Evolutionary conservation across 2,113 vertebrate species (phyloP), one percentile per base, ranked within the genome.

Genomic region (Ophiodon elongatus): DNA sequence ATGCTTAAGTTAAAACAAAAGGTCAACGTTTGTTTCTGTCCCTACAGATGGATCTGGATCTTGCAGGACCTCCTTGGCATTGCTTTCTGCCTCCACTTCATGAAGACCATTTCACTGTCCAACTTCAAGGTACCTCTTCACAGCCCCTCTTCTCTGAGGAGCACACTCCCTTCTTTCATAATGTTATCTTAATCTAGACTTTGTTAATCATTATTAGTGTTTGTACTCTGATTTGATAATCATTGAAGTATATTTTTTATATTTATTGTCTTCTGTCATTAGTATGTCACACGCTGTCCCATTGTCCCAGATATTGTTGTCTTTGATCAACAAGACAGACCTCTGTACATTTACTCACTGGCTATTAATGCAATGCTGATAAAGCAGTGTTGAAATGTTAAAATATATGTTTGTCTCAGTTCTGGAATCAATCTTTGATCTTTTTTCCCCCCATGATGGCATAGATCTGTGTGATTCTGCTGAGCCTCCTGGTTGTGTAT

Each of bases 1-100:
- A 47, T 71, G 17, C 1, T 14, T 1, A 47, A 17, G 27, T 66
- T 70, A 39, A 81, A 64, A 52, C n/a, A 45, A n/a, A 0, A 39
- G 7, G 8, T 35, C 25, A 37, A 59, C n/a, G 15, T 71, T 21
- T 75, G 54, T 90, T 94, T 19, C 21, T 95, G 85, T 57, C 43
- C 8, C 2, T 45, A 14, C 43, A 99, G 98, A 77, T 99, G 98
- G 98, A 96, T 98, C 91, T 99, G 98, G 98, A 97, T 98, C 92
- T 95, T 99, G 85, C 98, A 99, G 86, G 97, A 99, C 91, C 93
- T 98, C 69, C 94, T 99, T 67, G 98, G 98, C 82, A 93, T 99
- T 90, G 96, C 97, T 82, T 99, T 99, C 92, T 99, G 98, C 87
- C 93, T 99, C 29, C 97, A 99, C 94, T 98, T 99, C 89, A 96